Evolutionary conservation across 2,888 invertebrate species (phyloP).

Genomic region (Villa cingulata): DNA sequence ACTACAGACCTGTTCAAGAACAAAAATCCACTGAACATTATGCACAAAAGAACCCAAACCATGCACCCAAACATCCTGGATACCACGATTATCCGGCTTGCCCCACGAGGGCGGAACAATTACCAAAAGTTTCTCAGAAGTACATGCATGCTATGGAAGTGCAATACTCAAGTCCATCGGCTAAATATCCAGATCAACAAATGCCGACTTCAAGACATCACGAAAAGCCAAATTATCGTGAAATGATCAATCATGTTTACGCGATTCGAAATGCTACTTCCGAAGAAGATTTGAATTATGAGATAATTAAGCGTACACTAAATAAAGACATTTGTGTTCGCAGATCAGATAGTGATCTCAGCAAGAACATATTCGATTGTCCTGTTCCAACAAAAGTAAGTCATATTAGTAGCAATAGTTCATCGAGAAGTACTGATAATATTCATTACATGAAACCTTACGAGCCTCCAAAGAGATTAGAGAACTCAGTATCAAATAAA

Average conservation of each 20-base stretch:
- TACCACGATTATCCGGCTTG: background rate
- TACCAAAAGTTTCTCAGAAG: background rate
- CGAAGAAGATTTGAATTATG: conserved; percentile 30
- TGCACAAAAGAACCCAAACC: background rate
- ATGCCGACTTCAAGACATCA: background rate
- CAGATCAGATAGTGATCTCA: conserved; percentile 11
- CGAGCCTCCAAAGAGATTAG: background rate
- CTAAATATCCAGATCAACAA: background rate
- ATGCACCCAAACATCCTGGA: background rate
- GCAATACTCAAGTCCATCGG: background rate
- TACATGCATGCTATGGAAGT: background rate
- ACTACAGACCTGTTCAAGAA: background rate
- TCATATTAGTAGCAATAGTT: background rate
- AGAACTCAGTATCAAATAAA: background rate
- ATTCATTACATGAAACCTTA: background rate
- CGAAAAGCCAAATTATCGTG: conserved; percentile 27
- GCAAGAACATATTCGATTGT: conserved; percentile 8
- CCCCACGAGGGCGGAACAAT: background rate
- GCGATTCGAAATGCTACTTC: conserved; percentile 28
- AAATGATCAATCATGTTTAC: conserved; percentile 28
- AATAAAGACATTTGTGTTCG: conserved; percentile 17
- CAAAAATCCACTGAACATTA: background rate
- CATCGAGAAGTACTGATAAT: conserved; percentile 4
- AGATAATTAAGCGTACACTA: conserved; percentile 33
- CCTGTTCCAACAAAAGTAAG: conserved; percentile 2